phyloP scores from a whole-genome alignment of 2,797 vertebrate species.

The Amblyraja radiata region DNA sequence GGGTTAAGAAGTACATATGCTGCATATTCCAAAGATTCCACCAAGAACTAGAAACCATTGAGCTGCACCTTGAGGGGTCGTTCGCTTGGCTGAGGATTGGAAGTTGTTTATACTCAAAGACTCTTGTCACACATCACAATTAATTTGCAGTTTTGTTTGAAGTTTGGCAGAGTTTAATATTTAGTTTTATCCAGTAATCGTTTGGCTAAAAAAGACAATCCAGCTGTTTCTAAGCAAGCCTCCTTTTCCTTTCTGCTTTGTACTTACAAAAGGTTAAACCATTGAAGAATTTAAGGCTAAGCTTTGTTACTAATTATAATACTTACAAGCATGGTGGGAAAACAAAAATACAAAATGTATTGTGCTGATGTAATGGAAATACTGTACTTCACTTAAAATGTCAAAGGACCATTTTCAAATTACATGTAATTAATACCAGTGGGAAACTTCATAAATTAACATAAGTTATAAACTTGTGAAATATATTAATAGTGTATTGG shows the following conservation, averaged over 20 bases:
- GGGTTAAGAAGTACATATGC: neutral
- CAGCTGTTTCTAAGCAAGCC: neutral
- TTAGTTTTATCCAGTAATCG: neutral
- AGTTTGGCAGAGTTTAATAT: neutral
- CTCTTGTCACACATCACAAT: slow-evolving; percentile 16
- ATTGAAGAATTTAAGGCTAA: neutral
- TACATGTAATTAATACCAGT: slow-evolving; percentile 14
- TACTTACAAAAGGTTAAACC: neutral
- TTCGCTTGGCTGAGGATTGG: neutral
- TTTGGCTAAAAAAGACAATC: slow-evolving; percentile 11
- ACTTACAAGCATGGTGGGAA: neutral
- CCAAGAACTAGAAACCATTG: neutral
- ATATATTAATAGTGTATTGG: neutral
- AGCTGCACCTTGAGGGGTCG: neutral
- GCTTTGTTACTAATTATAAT: slow-evolving; percentile 8
- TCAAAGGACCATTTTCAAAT: slow-evolving; percentile 16
- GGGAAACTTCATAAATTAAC: slow-evolving; percentile 35
- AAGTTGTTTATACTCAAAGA: neutral
- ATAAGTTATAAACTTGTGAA: slow-evolving; percentile 31
- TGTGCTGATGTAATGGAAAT: slow-evolving; percentile 18
- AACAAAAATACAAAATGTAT: neutral
- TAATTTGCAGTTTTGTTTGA: slow-evolving; percentile 20
- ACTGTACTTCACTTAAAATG: slow-evolving; percentile 28
- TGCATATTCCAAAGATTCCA: neutral
- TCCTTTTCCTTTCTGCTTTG: neutral